Base-by-base conservation (phyloP, 92 coral and sea anemone genomes). In the Muricea muricata region DNA sequence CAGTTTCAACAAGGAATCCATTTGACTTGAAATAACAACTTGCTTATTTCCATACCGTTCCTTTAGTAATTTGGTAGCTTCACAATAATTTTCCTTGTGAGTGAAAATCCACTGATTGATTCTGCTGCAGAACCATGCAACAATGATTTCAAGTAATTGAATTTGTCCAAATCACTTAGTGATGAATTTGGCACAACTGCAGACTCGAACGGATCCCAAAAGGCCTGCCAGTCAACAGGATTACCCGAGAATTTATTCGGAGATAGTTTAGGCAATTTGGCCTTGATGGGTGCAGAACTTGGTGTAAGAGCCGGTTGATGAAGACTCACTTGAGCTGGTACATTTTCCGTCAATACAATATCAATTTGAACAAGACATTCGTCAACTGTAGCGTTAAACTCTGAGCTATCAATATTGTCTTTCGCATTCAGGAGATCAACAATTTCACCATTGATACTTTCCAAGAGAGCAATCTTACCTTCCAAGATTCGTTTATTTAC, bases 141-240 rank as follows among this genome's bases (percentile, higher is more conserved):
- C 40, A 56, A 50, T 1, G 79, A 81, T 31, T 61, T 72, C 56
- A 72, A 40, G 26, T 72, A 72, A 42, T 72, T 72, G 47, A 72
- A 72, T 48, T 72, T 72, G 23, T 72, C 78, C 29, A 72, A 55
- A 34, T 72, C 78, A 26, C 29, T 48, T 39, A 72, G 41, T 5
- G 55, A 25, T 42, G 63, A 39, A 25, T 86, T 86, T 67, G 70
- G 20, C 15, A 65, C 40, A 65, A 60, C 56, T 37, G 42, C 50
- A 25, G 85, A 40, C 8, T 86, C 31, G 72, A 86, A 86, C 7
- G 70, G 47, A 65, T 46, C 85, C 80, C 85, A 79, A 40, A 86
- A n/a, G n/a, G n/a, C n/a, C n/a, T n/a, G n/a, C n/a, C n/a, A n/a
- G n/a, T n/a, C n/a, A n/a, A n/a, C n/a, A 86, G n/a, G n/a, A n/a